phyloP scores from a whole-genome alignment of 2,113 vertebrate genomes.

The Vanacampus margaritifer region DNA sequence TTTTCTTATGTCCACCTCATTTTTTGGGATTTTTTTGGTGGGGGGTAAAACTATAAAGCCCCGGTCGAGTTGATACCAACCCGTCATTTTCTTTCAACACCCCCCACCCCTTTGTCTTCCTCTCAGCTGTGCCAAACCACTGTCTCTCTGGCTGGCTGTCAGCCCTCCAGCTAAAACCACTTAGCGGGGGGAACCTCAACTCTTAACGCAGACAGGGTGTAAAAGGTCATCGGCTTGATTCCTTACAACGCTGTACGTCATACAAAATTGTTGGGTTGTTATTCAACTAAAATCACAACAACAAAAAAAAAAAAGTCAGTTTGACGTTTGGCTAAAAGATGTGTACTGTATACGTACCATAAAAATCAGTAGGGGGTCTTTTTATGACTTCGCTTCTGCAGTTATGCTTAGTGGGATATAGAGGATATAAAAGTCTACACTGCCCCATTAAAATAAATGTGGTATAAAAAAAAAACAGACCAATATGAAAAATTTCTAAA shows the following conservation, averaged over 20 bases:
- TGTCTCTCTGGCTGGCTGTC: conserved; percentile 78
- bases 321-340: neutral
- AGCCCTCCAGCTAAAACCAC: conserved; percentile 70
- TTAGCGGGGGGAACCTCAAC: conserved; percentile 51
- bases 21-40: conserved; percentile 50
- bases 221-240: conserved; percentile 38
- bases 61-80: conserved; percentile 41
- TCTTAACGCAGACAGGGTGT: conserved; percentile 36
- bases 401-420: neutral
- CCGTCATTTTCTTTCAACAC: conserved; percentile 42
- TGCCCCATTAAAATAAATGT: too few relatives aligned
- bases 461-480: too few relatives aligned
- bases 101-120: conserved; percentile 24
- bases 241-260: conserved; percentile 5
- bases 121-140: conserved; percentile 76
- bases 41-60: conserved; percentile 44
- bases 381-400: neutral
- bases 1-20: conserved; percentile 31
- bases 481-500: too few relatives aligned
- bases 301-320: neutral
- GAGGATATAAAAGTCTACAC: neutral
- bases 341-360: neutral
- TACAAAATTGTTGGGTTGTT: neutral
- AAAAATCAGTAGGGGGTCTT: conserved; percentile 1
- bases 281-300: too few relatives aligned